phyloP scores from a whole-genome alignment of 2,113 vertebrate species.

The Lophura nycthemera region DNA sequence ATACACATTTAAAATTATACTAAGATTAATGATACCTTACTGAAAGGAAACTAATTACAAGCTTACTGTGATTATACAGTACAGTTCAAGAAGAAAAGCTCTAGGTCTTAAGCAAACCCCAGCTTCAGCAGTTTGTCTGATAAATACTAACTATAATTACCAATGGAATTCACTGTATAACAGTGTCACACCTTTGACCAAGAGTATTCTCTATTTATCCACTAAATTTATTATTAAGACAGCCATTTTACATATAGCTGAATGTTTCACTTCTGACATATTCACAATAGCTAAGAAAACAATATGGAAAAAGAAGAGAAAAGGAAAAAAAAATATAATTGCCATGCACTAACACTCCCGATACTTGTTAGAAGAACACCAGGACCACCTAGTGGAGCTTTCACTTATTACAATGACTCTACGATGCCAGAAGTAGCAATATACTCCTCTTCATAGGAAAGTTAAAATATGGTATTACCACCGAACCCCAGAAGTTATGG shows the following conservation, averaged over 20 bases:
- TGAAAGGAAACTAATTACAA: not conserved
- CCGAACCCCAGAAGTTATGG: not conserved
- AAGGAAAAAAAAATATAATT: not conserved
- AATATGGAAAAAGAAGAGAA: not conserved
- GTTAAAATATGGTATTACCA: not conserved
- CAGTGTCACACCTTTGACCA: not conserved
- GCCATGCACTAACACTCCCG: fast-evolving
- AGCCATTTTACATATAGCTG: not conserved
- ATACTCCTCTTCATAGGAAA: not conserved
- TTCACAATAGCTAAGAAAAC: not conserved
- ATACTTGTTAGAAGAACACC: constrained; percentile 68
- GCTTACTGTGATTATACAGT: not conserved
- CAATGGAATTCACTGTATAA: not conserved
- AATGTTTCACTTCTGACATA: not conserved
- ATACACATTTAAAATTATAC: not conserved
- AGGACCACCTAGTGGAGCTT: constrained; percentile 81
- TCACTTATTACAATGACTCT: constrained; percentile 59
- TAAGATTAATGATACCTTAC: not conserved
- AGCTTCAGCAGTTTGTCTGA: not conserved
- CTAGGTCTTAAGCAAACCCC: not conserved
- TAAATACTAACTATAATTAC: not conserved
- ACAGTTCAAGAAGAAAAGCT: not conserved
- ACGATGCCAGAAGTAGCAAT: not conserved
- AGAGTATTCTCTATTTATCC: not conserved
- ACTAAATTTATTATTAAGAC: not conserved